Evolutionary conservation across 2,888 invertebrate genomes (phyloP).

Genomic region (Gasteruption jaculator): DNA sequence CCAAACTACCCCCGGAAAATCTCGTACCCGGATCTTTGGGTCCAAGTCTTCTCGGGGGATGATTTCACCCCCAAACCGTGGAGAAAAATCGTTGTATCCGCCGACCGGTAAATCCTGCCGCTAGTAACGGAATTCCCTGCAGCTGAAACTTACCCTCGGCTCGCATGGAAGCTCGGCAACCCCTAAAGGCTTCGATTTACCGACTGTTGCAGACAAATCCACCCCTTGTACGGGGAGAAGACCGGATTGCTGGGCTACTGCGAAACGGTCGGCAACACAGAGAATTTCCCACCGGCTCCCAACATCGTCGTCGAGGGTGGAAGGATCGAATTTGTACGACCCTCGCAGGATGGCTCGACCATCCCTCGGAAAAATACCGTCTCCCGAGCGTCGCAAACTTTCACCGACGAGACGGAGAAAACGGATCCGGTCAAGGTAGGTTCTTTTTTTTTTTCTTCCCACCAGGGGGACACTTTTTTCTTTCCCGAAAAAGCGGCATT

Average conservation of each 20-base stretch:
- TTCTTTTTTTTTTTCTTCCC: constrained; percentile 3
- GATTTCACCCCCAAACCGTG: too few species aligned
- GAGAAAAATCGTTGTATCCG: too few species aligned
- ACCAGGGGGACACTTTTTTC: too few species aligned
- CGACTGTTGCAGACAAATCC: constrained; percentile 49
- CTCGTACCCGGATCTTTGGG: too few species aligned
- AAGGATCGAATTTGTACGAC: constrained; percentile 53
- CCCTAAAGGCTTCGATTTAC: constrained; percentile 25
- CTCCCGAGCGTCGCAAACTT: constrained; percentile 42
- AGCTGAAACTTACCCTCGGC: too few species aligned
- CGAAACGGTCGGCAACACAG: constrained; percentile 45
- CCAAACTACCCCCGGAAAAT: too few species aligned
- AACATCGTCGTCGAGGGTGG: constrained; percentile 55
- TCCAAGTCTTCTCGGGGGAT: too few species aligned
- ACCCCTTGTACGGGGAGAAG: constrained; percentile 50
- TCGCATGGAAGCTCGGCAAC: too few species aligned
- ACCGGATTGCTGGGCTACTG: constrained; percentile 48
- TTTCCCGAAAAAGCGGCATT: too few species aligned
- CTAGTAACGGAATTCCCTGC: too few species aligned
- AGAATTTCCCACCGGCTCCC: constrained; percentile 49
- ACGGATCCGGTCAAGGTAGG: constrained; percentile 47
- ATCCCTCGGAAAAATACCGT: constrained; percentile 35
- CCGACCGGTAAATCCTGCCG: too few species aligned
- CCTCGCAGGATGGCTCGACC: constrained; percentile 47
- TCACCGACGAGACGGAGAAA: constrained; percentile 40